Conservation (phyloP, 1,140 invertebrate species). For the Drosophila pachea region DNA sequence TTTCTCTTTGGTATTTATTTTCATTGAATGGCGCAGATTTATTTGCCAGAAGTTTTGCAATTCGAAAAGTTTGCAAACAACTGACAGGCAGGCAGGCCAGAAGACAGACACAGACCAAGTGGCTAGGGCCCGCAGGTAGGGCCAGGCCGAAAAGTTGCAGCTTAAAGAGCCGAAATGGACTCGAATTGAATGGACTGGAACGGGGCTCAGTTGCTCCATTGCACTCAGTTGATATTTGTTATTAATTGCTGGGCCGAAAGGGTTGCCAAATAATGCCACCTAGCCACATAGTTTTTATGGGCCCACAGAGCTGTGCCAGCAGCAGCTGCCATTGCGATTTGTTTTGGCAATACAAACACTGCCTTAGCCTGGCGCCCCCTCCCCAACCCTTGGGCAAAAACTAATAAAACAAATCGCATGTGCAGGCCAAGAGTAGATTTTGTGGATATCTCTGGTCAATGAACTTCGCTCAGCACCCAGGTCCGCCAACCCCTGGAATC, state of each 20-base stretch:
- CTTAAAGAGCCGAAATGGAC: conserved; percentile 30
- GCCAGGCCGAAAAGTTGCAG: conserved; percentile 1
- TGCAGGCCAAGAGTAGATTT: conserved; percentile 55
- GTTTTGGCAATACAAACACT: conserved; percentile 48
- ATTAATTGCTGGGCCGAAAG: conserved; percentile 66
- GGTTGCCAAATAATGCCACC: conserved; percentile 52
- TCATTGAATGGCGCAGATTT: conserved; percentile 42
- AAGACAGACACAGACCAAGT: conserved; percentile 13
- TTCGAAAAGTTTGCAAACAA: conserved; percentile 52
- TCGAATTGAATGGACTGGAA: conserved; percentile 20
- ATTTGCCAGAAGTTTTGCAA: conserved; percentile 67
- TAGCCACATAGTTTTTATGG: conserved; percentile 35
- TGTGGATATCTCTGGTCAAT: conserved; percentile 64
- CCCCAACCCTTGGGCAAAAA: conserved; percentile 25
- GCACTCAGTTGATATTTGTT: conserved; percentile 49
- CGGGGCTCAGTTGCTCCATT: conserved; percentile 4
- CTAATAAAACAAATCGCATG: conserved; percentile 76
- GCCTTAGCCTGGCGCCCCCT: conserved; percentile 8
- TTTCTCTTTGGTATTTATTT: conserved; percentile 15
- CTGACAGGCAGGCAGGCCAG: conserved; percentile 25
- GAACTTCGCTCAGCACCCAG: conserved; percentile 40
- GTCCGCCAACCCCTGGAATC: conserved; percentile 18
- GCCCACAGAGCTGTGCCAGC: conserved; percentile 49
- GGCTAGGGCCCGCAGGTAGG: conserved; percentile 3
- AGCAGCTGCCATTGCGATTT: conserved; percentile 63